These are phyloP conservation scores for Linnaemya tessellans DNA, from an alignment of 2,888 invertebrate genomes.

Conservation along the genomic window DNA sequence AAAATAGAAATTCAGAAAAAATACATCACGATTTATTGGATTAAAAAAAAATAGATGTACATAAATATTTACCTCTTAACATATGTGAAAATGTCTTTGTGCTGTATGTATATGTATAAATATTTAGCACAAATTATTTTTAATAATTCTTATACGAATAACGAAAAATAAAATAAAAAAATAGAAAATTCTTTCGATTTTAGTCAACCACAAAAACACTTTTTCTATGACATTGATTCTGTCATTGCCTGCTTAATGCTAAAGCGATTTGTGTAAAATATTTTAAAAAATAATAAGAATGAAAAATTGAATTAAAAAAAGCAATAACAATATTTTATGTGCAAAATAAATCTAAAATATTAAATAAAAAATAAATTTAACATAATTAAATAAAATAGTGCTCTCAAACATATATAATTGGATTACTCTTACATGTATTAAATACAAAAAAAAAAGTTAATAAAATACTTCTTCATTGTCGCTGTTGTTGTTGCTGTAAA, in stretches of 20 bases:
- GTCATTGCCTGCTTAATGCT: conserved; percentile 76
- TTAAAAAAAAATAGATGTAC: conserved; percentile 15
- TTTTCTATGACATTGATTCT: conserved; percentile 79
- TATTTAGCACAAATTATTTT: conserved; percentile 71
- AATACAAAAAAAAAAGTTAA: conserved; percentile 18
- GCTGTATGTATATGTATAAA: conserved; percentile 30
- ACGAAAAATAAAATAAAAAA: conserved; percentile 34
- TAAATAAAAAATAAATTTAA: conserved; percentile 7
- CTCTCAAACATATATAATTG: conserved; percentile 55
- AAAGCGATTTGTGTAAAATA: conserved; percentile 44
- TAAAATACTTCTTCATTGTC: conserved; percentile 4
- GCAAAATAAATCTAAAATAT: background rate
- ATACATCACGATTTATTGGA: conserved; percentile 8
- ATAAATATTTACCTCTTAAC: conserved; percentile 24
- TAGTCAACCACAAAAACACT: conserved; percentile 66
- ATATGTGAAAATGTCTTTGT: conserved; percentile 13
- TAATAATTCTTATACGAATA: conserved; percentile 66
- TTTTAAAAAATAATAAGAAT: background rate
- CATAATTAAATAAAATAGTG: conserved; percentile 34
- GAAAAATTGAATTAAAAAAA: conserved; percentile 7
- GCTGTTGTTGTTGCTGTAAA: conserved; percentile 3
- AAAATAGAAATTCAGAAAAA: conserved; percentile 9
- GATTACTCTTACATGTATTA: conserved; percentile 17
- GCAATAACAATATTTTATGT: conserved; percentile 14
- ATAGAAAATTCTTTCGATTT: conserved; percentile 64